Evolutionary conservation across 1,140 invertebrate species (phyloP).

Genomic region (Gryllus bimaculatus): DNA sequence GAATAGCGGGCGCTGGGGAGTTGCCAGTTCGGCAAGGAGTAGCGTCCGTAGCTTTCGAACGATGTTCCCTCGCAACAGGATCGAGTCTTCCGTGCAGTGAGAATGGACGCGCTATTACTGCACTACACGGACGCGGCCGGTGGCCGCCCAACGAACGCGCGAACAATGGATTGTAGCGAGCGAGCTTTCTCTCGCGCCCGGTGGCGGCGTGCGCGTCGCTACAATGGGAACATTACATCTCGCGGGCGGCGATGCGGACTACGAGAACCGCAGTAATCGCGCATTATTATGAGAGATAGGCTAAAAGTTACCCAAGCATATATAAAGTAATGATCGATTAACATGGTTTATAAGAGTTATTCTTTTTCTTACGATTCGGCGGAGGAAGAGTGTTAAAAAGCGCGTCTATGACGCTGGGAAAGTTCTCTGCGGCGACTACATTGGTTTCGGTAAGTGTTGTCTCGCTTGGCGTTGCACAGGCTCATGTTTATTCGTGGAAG

Average conservation of each 20-base stretch:
- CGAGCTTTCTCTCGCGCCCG: background rate
- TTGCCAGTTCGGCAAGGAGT: no score
- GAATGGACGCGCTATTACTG: background rate
- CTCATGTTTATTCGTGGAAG: no score
- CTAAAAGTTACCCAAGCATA: background rate
- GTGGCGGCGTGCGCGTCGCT: background rate
- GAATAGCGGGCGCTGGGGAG: no score
- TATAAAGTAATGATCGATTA: conserved; percentile 2
- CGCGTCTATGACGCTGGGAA: background rate
- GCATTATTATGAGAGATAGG: background rate
- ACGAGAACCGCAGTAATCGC: background rate
- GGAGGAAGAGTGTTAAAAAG: background rate
- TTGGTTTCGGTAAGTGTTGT: no score
- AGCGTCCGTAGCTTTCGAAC: background rate
- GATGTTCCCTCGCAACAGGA: background rate
- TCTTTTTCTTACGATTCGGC: background rate
- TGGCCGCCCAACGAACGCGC: background rate
- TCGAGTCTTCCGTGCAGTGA: background rate
- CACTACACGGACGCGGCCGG: no score
- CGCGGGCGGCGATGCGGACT: background rate
- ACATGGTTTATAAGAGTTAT: background rate
- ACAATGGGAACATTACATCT: background rate
- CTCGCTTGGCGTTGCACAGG: no score
- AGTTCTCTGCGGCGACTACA: background rate
- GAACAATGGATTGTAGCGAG: background rate